These are phyloP conservation scores for Augochlorella aurata DNA, from an alignment of 2,888 invertebrate species.

Conservation along the genomic window DNA sequence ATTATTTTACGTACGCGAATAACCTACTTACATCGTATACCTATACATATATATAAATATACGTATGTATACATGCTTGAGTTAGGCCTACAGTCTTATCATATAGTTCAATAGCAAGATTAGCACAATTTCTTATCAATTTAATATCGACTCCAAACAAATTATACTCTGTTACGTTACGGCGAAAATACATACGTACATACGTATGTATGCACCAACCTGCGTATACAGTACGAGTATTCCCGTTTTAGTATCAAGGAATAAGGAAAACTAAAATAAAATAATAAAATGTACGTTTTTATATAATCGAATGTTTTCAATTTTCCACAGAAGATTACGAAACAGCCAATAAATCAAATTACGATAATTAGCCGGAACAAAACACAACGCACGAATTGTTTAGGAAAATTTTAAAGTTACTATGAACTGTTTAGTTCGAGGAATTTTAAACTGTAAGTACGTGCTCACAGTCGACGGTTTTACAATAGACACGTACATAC, in stretches of 20 bases:
- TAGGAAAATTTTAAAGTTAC: background rate
- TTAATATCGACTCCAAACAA: background rate
- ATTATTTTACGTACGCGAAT: background rate
- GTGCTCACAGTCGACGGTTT: background rate
- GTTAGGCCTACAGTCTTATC: no score
- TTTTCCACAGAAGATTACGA: background rate
- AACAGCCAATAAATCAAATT: background rate
- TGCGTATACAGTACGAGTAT: background rate
- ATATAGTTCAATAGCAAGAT: background rate
- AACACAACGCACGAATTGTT: background rate
- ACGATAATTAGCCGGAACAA: background rate
- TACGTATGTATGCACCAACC: background rate
- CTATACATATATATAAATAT: background rate
- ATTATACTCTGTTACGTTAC: background rate
- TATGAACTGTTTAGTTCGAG: no score
- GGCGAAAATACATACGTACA: background rate
- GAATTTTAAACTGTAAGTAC: background rate
- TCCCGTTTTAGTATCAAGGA: background rate
- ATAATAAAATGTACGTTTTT: background rate
- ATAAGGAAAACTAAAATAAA: slow-evolving; percentile 30
- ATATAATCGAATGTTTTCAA: background rate
- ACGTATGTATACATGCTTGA: background rate
- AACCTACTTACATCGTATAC: background rate
- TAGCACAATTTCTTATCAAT: background rate
- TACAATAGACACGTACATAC: background rate